Evolutionary conservation across 2,113 vertebrate species (phyloP).

Genomic region (Ochotona curzoniae): DNA sequence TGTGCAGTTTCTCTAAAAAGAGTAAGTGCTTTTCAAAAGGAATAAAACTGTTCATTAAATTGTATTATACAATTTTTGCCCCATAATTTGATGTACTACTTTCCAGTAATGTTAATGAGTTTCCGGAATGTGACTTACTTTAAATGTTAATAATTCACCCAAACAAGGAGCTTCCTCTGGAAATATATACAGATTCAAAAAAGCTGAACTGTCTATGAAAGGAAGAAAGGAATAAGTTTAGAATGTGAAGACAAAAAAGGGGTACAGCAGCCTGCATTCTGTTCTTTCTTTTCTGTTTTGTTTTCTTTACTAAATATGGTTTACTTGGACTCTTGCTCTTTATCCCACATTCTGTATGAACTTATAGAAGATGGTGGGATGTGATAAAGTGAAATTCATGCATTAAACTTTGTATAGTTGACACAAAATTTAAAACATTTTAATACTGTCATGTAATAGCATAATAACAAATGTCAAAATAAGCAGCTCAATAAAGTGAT

Average conservation of each 20-base stretch:
- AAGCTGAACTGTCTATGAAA: slow-evolving; percentile 32
- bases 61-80: slow-evolving; percentile 56
- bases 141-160: not conserved
- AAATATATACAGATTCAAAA: slow-evolving; percentile 15
- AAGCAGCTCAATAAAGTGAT: no score
- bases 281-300: slow-evolving; percentile 16
- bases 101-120: not conserved
- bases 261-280: not conserved
- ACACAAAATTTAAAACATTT: slow-evolving; percentile 47
- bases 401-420: not conserved
- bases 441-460: no score
- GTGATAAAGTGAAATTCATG: slow-evolving; percentile 44
- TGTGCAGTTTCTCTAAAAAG: slow-evolving; percentile 54
- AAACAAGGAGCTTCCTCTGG: slow-evolving; percentile 15
- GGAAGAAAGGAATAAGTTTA: slow-evolving; percentile 19
- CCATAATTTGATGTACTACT: slow-evolving; percentile 21
- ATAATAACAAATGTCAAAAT: no score
- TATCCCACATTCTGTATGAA: slow-evolving; percentile 6
- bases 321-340: slow-evolving; percentile 38
- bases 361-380: not conserved
- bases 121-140: slow-evolving; percentile 47
- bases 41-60: slow-evolving; percentile 61
- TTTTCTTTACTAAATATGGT: not conserved
- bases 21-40: slow-evolving; percentile 47
- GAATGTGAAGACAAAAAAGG: slow-evolving; percentile 49